Percentiles rank a stretch among this genome's conserved stretches.
phyloP scores from a whole-genome alignment of 1,140 invertebrate genomes.

The Pseudobourletiella spinata region DNA sequence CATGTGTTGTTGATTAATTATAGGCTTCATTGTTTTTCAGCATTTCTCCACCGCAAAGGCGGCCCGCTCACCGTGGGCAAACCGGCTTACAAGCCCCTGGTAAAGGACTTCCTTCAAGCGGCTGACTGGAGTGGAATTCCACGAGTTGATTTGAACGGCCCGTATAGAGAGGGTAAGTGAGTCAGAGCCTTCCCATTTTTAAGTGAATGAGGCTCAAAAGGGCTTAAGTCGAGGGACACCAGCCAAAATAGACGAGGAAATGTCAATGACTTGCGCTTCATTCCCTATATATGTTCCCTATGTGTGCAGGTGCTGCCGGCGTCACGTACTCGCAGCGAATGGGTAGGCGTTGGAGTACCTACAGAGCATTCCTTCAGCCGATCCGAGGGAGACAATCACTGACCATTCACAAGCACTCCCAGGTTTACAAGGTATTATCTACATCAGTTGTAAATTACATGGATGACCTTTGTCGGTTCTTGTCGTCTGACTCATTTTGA shows the following conservation, averaged over 20 bases:
- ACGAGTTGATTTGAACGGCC: slow-evolving; percentile 33
- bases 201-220: too few relatives aligned
- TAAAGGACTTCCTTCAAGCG: slow-evolving; percentile 33
- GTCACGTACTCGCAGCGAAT: slow-evolving; percentile 31
- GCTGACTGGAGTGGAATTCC: slow-evolving; percentile 35
- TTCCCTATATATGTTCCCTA: too few relatives aligned
- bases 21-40: slow-evolving; percentile 11
- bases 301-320: slow-evolving; percentile 31
- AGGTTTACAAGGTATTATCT: slow-evolving; percentile 30
- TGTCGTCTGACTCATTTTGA: too few relatives aligned
- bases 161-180: slow-evolving; percentile 27
- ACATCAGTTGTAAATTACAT: neutral
- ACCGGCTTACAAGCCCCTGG: slow-evolving; percentile 30
- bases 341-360: slow-evolving; percentile 31
- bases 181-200: neutral
- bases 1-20: neutral
- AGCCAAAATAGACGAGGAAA: too few relatives aligned
- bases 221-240: too few relatives aligned
- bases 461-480: too few relatives aligned
- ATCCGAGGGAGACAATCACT: slow-evolving; percentile 26
- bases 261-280: too few relatives aligned
- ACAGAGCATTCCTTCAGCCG: slow-evolving; percentile 31
- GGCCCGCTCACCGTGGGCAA: slow-evolving; percentile 28
- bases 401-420: slow-evolving; percentile 27
- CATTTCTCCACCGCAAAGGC: slow-evolving; percentile 24